Evolutionary conservation across 2,113 vertebrate genomes (phyloP).

Genomic region (Takifugu flavidus): DNA sequence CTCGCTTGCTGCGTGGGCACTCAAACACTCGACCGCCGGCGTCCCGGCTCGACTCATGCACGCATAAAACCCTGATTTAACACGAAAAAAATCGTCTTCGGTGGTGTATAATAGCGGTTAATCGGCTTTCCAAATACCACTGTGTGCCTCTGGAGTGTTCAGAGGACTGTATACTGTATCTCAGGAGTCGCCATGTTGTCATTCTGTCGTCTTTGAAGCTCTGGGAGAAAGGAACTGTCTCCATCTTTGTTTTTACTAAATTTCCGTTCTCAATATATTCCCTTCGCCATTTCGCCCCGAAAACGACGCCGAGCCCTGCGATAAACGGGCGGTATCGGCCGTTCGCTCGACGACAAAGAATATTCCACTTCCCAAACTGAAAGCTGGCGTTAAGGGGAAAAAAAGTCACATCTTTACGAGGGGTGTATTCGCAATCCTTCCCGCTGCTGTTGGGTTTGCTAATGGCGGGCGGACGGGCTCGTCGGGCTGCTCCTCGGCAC

Average conservation of each 20-base stretch:
- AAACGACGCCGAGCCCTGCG: conserved; percentile 40
- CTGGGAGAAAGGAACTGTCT: conserved; percentile 76
- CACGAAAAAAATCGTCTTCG: conserved; percentile 5
- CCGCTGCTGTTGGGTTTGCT: conserved; percentile 61
- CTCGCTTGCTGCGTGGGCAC: conserved; percentile 60
- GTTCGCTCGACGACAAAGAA: conserved; percentile 53
- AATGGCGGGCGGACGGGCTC: conserved; percentile 69
- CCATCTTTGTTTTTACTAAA: conserved; percentile 80
- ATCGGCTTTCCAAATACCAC: conserved; percentile 18
- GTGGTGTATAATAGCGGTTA: conserved; percentile 13
- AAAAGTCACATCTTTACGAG: conserved; percentile 34
- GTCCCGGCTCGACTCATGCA: conserved; percentile 43
- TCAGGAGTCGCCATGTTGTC: conserved; percentile 80
- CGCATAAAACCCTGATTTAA: conserved; percentile 20
- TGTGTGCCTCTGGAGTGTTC: conserved; percentile 41
- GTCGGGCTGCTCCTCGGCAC: conserved; percentile 65
- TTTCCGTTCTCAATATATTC: conserved; percentile 71
- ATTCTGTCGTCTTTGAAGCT: conserved; percentile 79
- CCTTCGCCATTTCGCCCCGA: conserved; percentile 64
- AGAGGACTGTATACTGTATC: conserved; percentile 67
- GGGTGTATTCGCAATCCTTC: conserved; percentile 64
- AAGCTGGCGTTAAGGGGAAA: conserved; percentile 40
- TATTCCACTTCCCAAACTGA: conserved; percentile 56
- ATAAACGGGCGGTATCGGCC: conserved; percentile 41
- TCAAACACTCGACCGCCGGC: conserved; percentile 52